These are phyloP conservation scores for Cercopithecus hamlyni DNA, from an alignment of 2,797 vertebrate genomes.

Conservation along the genomic window DNA sequence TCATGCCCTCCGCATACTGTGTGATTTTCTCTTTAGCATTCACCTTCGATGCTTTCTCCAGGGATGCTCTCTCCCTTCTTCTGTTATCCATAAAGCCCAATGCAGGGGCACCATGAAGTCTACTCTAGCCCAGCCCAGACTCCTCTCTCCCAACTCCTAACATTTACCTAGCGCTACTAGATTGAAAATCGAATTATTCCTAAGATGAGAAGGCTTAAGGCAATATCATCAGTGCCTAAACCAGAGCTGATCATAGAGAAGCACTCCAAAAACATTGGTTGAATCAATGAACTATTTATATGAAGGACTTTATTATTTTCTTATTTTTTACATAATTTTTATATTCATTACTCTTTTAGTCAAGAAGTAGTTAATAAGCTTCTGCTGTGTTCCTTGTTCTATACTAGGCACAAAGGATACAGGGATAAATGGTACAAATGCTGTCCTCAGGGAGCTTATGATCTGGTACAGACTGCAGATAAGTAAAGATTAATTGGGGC, in stretches of 20 bases:
- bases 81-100: not conserved
- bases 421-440: not conserved
- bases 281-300: not conserved
- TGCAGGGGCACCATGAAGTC: not conserved
- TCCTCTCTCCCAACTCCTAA: not conserved
- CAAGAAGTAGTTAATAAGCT: not conserved
- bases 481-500: not conserved
- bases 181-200: not conserved
- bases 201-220: not conserved
- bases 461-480: not conserved
- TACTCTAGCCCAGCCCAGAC: not conserved
- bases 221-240: not conserved
- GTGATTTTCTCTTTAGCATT: not conserved
- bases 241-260: not conserved
- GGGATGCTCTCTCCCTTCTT: not conserved
- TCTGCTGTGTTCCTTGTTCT: not conserved
- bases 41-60: not conserved
- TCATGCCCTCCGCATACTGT: accelerated
- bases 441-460: not conserved
- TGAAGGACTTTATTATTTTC: not conserved
- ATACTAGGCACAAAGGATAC: not conserved
- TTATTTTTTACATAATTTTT: not conserved
- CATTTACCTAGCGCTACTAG: not conserved
- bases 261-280: not conserved
- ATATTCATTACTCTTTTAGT: not conserved